These are phyloP conservation scores for Brachionus plicatilis DNA, from an alignment of 1,140 invertebrate species.

Conservation along the genomic window DNA sequence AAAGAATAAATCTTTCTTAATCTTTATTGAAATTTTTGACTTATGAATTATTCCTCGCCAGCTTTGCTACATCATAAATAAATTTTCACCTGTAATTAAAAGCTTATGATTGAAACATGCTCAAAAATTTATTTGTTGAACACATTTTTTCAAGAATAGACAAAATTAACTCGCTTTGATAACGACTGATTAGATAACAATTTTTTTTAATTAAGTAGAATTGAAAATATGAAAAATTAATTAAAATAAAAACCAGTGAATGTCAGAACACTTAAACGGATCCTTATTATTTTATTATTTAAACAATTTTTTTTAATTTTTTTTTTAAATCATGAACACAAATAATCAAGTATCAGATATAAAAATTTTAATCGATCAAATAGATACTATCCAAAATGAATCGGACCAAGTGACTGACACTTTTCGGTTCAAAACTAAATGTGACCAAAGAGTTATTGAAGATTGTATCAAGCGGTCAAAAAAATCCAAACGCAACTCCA, in stretches of 20 bases:
- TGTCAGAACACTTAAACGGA: not conserved
- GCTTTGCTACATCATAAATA: not conserved
- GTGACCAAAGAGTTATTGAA: not conserved
- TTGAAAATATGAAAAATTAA: not conserved
- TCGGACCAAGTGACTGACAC: not conserved
- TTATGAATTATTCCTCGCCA: not conserved
- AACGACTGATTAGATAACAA: not conserved
- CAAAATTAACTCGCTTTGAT: not conserved
- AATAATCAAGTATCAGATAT: not conserved
- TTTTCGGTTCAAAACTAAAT: not conserved
- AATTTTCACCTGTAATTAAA: not conserved
- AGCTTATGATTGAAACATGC: not conserved
- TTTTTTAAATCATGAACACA: not conserved
- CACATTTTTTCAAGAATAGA: not conserved
- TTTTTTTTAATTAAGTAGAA: not conserved
- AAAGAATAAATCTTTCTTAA: not conserved
- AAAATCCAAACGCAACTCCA: constrained; percentile 4
- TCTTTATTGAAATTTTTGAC: not conserved
- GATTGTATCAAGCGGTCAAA: not conserved
- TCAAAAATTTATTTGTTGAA: not conserved
- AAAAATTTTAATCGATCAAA: not conserved
- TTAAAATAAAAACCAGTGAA: not conserved
- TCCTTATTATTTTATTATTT: not conserved
- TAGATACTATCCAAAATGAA: not conserved
- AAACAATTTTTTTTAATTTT: not conserved